A percentile compares a stretch with the other conserved stretches of the same genome.
Conservation (phyloP, 1,140 invertebrate genomes). For the Plectrocnemia conspersa region DNA sequence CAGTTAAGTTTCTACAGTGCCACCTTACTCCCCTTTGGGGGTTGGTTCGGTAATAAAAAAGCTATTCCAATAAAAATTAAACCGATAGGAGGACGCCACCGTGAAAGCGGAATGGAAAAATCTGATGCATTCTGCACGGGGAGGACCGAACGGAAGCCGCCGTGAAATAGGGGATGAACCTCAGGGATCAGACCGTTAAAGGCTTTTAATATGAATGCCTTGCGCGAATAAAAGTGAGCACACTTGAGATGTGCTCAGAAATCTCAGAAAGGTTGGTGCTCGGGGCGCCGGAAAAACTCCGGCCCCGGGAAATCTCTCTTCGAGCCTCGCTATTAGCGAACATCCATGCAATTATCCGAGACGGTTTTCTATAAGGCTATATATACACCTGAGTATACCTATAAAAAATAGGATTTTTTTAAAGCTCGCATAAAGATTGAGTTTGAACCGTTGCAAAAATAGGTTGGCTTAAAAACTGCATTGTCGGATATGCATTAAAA, state of each 20-base stretch:
- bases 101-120: constrained; percentile 17
- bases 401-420: too few relatives aligned
- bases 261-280: not conserved
- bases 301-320: constrained; percentile 5
- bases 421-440: too few relatives aligned
- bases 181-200: constrained; percentile 11
- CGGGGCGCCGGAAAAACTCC: not conserved
- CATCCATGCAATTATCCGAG: too few relatives aligned
- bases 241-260: not conserved
- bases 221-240: constrained; percentile 12
- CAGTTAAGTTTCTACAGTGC: constrained; percentile 3
- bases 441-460: too few relatives aligned
- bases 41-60: constrained; percentile 8
- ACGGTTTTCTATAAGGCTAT: too few relatives aligned
- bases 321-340: not conserved
- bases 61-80: constrained; percentile 22
- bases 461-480: too few relatives aligned
- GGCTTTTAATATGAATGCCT: constrained; percentile 19
- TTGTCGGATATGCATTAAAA: too few relatives aligned
- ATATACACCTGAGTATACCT: too few relatives aligned
- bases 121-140: constrained; percentile 15
- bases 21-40: not conserved
- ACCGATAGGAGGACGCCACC: constrained; percentile 16
- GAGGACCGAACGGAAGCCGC: constrained; percentile 11
- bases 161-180: constrained; percentile 21